Base-by-base conservation (phyloP, 2,888 invertebrate genomes). In the Pterostichus niger region DNA sequence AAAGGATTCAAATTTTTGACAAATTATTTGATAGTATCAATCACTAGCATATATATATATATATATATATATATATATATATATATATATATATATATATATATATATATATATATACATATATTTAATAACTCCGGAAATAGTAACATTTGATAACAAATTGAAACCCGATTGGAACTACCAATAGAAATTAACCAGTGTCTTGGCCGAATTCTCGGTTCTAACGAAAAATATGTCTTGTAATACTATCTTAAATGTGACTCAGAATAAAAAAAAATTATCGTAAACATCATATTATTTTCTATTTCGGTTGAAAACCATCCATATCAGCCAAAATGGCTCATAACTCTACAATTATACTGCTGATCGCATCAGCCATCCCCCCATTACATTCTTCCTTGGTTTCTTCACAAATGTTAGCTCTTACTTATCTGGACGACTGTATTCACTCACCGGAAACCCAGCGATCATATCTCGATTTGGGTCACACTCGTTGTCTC, bases 381-480 rank as follows among this genome's bases (percentile, higher is more conserved):
- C 46, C n/a, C 15, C 75, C 73, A 73, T 15, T 44, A 44, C 24
- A n/a, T 11, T 75, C 59, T 82, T 61, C 59, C 5, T 11, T 15
- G 15, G 7, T 40, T 40, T 17, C 64, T 17, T 13, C 5, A 17
- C 24, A 44, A 82, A 7, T 75, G 49, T 17, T 33, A 5, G 10
- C 9, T 4, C 44, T 13, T 9, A 82, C 33, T 11, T 44, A 4
- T 13, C 52, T 64, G 83, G 40, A 15, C 83, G 10, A 68, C 83
- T 80, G 13, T 52, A n/a, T 35, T 77, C 49, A 24, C 35, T 40
- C 64, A 77, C 76, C 83, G 83, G 83, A 83, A 77, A 77, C 68
- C 35, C 44, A 59, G 75, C 54, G 83, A 83, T 83, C 83, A 83
- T 83, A 83, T 83, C 83, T 64, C 64, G 64, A 83, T 83, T 83